phyloP scores from a whole-genome alignment of 2,113 vertebrate species.

The Lagopus muta region DNA sequence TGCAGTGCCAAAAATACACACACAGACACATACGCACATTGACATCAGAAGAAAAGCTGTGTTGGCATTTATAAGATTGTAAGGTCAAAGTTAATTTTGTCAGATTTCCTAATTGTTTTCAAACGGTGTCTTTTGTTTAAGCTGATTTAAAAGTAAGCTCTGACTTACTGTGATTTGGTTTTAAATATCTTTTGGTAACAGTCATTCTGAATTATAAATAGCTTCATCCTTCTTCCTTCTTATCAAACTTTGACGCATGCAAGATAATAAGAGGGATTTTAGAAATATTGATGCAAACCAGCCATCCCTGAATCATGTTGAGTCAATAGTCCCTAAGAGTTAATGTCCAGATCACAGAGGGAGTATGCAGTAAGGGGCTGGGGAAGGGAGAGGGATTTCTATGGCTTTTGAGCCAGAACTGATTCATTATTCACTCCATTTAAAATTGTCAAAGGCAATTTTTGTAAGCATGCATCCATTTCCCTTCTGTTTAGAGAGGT shows the following conservation, averaged over 20 bases:
- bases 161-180: slow-evolving; percentile 43
- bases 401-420: slow-evolving; percentile 39
- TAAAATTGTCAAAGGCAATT: slow-evolving; percentile 57
- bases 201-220: slow-evolving; percentile 71
- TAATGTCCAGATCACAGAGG: slow-evolving; percentile 43
- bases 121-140: slow-evolving; percentile 40
- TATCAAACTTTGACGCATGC: slow-evolving; percentile 72
- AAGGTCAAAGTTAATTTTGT: slow-evolving; percentile 58
- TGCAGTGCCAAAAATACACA: neutral
- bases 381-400: slow-evolving; percentile 11
- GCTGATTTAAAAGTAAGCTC: slow-evolving; percentile 64
- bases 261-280: slow-evolving; percentile 74
- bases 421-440: slow-evolving; percentile 53
- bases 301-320: slow-evolving; percentile 62
- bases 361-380: neutral
- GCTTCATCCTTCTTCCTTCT: slow-evolving; percentile 69
- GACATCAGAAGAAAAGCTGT: slow-evolving; percentile 19
- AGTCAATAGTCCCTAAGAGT: slow-evolving; percentile 46
- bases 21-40: neutral
- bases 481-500: slow-evolving; percentile 43
- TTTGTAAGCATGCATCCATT: slow-evolving; percentile 21
- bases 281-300: slow-evolving; percentile 72
- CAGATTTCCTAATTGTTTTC: slow-evolving; percentile 64
- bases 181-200: slow-evolving; percentile 63
- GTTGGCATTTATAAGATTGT: slow-evolving; percentile 22